These are phyloP conservation scores for Chloropsis hardwickii DNA, from an alignment of 2,113 vertebrate species.

Conservation along the genomic window DNA sequence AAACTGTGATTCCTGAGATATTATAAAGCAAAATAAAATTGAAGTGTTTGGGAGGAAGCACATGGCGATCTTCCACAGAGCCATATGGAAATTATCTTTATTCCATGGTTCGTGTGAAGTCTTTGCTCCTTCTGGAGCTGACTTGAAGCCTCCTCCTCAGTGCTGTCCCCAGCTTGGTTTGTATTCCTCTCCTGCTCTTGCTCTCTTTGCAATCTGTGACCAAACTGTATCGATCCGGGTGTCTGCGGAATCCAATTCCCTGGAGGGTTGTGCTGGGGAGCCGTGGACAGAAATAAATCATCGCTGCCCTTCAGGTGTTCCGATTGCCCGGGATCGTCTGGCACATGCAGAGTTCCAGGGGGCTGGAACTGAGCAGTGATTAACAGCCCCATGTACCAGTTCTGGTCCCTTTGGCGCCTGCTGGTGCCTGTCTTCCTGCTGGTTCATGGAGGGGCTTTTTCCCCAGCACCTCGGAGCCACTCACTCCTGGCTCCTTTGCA, in stretches of 20 bases:
- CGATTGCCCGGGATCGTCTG: fast-evolving
- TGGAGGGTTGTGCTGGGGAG: background rate
- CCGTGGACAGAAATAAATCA: background rate
- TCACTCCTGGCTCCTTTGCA: fast-evolving
- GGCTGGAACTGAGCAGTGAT: background rate
- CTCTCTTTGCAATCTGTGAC: background rate
- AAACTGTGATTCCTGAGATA: background rate
- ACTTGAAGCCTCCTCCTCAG: background rate
- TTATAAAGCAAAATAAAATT: background rate
- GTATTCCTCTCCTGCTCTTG: background rate
- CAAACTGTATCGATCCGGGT: background rate
- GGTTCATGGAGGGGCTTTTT: fast-evolving
- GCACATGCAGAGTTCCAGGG: background rate
- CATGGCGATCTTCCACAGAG: background rate
- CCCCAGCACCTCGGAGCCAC: fast-evolving
- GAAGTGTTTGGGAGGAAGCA: background rate
- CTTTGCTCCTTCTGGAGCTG: background rate
- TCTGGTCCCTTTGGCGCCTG: background rate
- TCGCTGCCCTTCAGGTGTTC: background rate
- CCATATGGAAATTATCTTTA: background rate
- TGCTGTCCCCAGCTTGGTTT: background rate
- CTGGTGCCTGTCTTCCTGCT: background rate
- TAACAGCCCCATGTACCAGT: background rate
- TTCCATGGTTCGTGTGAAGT: background rate
- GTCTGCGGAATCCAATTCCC: background rate